Evolutionary conservation across 2,888 invertebrate species (phyloP).

Genomic region (Phasia obesa): DNA sequence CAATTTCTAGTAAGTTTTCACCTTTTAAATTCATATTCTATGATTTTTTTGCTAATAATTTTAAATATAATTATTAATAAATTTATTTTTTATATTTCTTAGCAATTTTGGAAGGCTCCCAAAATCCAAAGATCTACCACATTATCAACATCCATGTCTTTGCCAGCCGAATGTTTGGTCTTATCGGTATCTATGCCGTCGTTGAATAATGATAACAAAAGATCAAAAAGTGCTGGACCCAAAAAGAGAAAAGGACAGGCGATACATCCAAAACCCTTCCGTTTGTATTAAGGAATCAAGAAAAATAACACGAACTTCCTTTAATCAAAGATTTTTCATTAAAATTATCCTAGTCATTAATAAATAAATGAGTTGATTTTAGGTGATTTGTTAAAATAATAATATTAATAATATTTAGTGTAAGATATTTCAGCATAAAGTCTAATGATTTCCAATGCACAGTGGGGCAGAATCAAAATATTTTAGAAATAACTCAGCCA

Average conservation of each 20-base stretch:
- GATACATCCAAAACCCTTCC: conserved; percentile 81
- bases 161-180: conserved; percentile 83
- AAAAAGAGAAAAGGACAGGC: conserved; percentile 80
- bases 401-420: no score
- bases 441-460: no score
- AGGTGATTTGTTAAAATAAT: no score
- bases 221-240: conserved; percentile 81
- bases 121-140: conserved; percentile 81
- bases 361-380: no score
- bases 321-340: background rate
- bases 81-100: conserved; percentile 20
- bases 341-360: background rate
- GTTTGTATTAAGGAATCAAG: conserved; percentile 77
- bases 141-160: conserved; percentile 82
- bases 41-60: conserved; percentile 7
- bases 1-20: conserved; percentile 64
- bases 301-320: background rate
- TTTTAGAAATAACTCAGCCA: no score
- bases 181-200: conserved; percentile 82
- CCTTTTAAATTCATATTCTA: conserved; percentile 36
- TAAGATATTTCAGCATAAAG: no score
- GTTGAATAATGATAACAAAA: conserved; percentile 79
- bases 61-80: background rate
- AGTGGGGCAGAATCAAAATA: no score
- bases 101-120: conserved; percentile 81